These are phyloP conservation scores for Platorchestia sp. DNA, from an alignment of 1,140 invertebrate species.

Conservation along the genomic window DNA sequence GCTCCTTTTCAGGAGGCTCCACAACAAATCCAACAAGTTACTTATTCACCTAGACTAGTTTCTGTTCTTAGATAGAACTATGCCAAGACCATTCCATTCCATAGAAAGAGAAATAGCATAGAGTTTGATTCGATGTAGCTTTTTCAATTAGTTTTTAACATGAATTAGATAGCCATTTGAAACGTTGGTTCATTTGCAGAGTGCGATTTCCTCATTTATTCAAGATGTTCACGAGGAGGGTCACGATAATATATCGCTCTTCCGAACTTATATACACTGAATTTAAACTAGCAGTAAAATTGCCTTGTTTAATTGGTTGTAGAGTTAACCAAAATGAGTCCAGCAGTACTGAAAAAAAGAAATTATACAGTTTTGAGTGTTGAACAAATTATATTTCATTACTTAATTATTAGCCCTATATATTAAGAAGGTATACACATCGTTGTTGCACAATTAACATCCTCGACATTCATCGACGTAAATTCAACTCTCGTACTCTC, in stretches of 20 bases:
- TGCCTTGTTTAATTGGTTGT: not conserved
- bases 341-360: not conserved
- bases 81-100: constrained; percentile 1
- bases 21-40: not conserved
- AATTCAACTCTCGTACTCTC: not conserved
- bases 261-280: not conserved
- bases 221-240: not conserved
- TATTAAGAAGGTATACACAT: not conserved
- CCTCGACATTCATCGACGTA: not conserved
- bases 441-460: not conserved
- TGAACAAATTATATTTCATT: not conserved
- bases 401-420: not conserved
- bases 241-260: not conserved
- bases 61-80: not conserved
- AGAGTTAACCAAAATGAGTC: not conserved
- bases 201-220: not conserved
- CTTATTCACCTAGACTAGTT: constrained; percentile 4
- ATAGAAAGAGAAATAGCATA: not conserved
- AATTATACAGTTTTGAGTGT: not conserved
- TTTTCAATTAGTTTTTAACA: not conserved
- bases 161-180: not conserved
- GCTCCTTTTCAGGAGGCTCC: not conserved
- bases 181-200: not conserved
- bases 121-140: not conserved
- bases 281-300: no score